phyloP scores from a whole-genome alignment of 2,888 invertebrate genomes.

The Heliconius cydno region DNA sequence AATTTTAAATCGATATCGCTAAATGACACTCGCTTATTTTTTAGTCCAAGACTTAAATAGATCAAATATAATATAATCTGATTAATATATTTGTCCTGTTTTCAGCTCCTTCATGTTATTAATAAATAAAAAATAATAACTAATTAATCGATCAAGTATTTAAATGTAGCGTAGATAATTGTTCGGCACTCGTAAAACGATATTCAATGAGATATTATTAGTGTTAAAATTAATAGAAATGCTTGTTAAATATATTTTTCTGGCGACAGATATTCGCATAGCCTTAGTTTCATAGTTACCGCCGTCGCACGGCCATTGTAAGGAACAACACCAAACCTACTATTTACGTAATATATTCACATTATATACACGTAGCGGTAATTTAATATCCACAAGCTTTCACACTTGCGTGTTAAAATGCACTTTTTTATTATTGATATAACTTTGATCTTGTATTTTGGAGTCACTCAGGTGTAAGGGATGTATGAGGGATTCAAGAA shows the following conservation, averaged over 20 bases:
- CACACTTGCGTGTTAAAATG: conserved; percentile 72
- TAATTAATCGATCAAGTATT: conserved; percentile 19
- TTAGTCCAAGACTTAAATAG: conserved; percentile 36
- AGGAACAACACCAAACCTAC: conserved; percentile 74
- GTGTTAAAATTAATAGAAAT: conserved; percentile 50
- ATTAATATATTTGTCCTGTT: not conserved
- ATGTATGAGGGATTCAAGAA: conserved; percentile 59
- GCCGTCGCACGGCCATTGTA: conserved; percentile 71
- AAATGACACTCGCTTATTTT: conserved; percentile 27
- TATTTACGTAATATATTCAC: conserved; percentile 51
- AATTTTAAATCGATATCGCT: not conserved
- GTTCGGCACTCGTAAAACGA: conserved; percentile 39
- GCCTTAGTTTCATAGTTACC: conserved; percentile 72
- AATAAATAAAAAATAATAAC: not conserved
- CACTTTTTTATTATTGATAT: conserved; percentile 70
- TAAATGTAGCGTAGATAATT: conserved; percentile 28
- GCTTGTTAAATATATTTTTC: conserved; percentile 57
- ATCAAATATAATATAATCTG: conserved; percentile 31
- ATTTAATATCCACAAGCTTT: conserved; percentile 55
- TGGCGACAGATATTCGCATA: conserved; percentile 55
- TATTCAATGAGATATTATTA: conserved; percentile 73
- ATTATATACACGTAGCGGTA: conserved; percentile 55
- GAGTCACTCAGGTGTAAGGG: conserved; percentile 66
- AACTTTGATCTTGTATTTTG: conserved; percentile 74
- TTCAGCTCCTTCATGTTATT: not conserved